Conservation (phyloP, 2,113 vertebrate genomes). For the Panthera tigris region DNA sequence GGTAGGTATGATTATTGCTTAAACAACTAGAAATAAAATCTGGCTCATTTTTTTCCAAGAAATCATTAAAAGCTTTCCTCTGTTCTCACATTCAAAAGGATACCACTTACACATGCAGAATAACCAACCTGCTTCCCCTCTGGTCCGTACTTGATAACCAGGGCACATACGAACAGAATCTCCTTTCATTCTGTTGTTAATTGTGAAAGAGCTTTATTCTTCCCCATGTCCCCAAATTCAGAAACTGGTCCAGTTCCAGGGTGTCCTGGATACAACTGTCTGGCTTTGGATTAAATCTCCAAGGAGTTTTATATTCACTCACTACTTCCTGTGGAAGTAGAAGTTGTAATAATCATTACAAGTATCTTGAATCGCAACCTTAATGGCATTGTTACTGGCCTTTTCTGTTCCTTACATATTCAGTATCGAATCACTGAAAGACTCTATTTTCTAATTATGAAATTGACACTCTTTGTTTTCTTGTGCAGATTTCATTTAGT, state of each 20-base stretch:
- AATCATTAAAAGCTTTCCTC: slow-evolving; percentile 46
- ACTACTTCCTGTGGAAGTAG: slow-evolving; percentile 58
- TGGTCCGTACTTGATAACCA: slow-evolving; percentile 66
- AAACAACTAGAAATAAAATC: slow-evolving; percentile 9
- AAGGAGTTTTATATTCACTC: slow-evolving; percentile 63
- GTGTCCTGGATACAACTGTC: slow-evolving; percentile 61
- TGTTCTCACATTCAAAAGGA: slow-evolving; percentile 44
- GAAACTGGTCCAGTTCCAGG: slow-evolving; percentile 58
- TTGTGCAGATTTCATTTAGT: not conserved
- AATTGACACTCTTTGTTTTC: slow-evolving; percentile 5
- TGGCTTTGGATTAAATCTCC: slow-evolving; percentile 66
- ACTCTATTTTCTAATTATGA: slow-evolving; percentile 26
- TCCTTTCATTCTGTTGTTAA: slow-evolving; percentile 67
- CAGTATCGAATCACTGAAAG: not conserved
- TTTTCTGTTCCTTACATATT: not conserved
- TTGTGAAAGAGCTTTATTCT: slow-evolving; percentile 72
- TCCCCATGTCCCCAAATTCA: slow-evolving; percentile 50
- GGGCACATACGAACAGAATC: slow-evolving; percentile 71
- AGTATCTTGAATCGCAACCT: not conserved
- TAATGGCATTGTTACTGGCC: not conserved
- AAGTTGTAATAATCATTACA: slow-evolving; percentile 2
- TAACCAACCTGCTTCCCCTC: slow-evolving; percentile 60
- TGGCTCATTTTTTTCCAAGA: not conserved
- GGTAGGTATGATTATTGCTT: not conserved
- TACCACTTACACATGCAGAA: slow-evolving; percentile 39